A percentile compares a stretch with the other conserved stretches of the same genome.
Conservation (phyloP, 2,888 invertebrate species). For the Uropetala carovei region DNA sequence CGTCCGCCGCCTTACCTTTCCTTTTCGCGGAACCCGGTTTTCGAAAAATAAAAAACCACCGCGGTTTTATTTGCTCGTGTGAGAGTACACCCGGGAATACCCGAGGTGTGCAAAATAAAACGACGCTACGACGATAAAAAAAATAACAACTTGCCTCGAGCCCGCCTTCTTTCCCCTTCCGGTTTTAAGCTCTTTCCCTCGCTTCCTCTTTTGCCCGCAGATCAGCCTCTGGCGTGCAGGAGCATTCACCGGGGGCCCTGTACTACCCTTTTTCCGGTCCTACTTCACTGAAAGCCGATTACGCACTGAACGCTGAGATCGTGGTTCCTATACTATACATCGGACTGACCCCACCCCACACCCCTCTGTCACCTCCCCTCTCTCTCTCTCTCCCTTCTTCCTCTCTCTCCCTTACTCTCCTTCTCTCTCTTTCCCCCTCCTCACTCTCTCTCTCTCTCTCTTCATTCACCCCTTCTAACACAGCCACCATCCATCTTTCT, state of each 20-base stretch:
- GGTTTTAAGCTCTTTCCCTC: neutral
- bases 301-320: constrained; percentile 56
- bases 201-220: neutral
- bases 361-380: constrained; percentile 2
- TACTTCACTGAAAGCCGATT: constrained; percentile 43
- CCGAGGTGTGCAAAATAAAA: neutral
- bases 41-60: too few relatives aligned
- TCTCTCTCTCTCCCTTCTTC: neutral
- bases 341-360: constrained; percentile 4
- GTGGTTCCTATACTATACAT: constrained; percentile 39
- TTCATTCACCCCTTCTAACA: constrained; percentile 50
- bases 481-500: neutral
- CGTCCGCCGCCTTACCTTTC: too few relatives aligned
- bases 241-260: neutral
- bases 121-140: neutral
- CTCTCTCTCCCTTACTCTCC: neutral
- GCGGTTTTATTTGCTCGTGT: too few relatives aligned
- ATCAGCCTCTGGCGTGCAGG: neutral
- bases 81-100: neutral
- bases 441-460: neutral
- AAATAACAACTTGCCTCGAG: neutral
- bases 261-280: neutral
- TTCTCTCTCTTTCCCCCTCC: neutral
- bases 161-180: neutral
- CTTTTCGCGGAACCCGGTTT: too few relatives aligned